Base-by-base conservation (phyloP, 2,113 vertebrate species). In the Oncorhynchus clarkii region DNA sequence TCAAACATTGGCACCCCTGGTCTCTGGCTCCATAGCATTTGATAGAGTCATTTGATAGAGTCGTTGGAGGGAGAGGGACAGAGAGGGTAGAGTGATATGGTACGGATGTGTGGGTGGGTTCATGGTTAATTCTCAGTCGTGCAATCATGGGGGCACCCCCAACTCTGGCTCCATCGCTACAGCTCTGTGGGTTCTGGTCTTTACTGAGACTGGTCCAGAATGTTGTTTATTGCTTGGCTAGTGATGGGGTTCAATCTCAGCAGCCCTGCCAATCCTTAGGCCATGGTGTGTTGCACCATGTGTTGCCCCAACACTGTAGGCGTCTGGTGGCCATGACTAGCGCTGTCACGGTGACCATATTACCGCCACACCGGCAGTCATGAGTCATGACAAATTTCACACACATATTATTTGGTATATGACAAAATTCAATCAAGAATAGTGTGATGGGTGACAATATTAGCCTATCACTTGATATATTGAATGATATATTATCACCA, bases 211-310 rank as follows among this genome's bases (percentile, higher is more conserved):
- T 77, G 67, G 16, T 27, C 24, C 24, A 62, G 49, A 80, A 76
- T 68, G 73, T 7, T 34, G 31, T 27, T 26, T 60, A 64, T 20
- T 72, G 51, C 57, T 77, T 62, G 70, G 9, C 79, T 24, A 31
- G 57, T 18, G 24, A 13, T 70, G 29, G 18, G 68, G 60, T 45
- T 72, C 51, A 67, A 51, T 62, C 31, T 59, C 54, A 70, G 34
- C 34, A 39, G 34, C 34, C 7, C 24, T 24, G 22, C 31, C 48
- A 20, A n/a, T 75, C 85, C 70, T 76, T 49, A 69, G 82, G 80
- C 83, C 62, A 71, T 18, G 6, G 7, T 39, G 34, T 39, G 34
- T 39, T 34, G 31, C 31, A 1, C 31, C 5, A 39, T 39, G 34
- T 39, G 27, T 54, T 20, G 62, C 60, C 31, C 78, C 80, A 29